Base-by-base conservation (phyloP, 2,113 vertebrate species). In the Bubo scandiacus region DNA sequence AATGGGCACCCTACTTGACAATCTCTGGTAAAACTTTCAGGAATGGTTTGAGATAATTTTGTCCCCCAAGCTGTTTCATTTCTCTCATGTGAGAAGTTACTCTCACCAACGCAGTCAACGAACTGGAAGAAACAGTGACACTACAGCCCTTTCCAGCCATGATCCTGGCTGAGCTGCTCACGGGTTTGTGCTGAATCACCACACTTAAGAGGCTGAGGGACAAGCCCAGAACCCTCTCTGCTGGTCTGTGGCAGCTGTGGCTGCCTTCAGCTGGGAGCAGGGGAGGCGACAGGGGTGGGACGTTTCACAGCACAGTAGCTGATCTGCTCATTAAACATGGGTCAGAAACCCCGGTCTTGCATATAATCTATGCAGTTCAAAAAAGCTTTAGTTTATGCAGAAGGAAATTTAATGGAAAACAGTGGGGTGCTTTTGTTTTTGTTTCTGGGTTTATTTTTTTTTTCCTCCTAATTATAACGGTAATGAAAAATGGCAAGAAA, bases 401-500 rank as follows among this genome's bases (percentile, higher is more conserved):
- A 84, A 91, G 29, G 7, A 27, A 61, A 38, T 84, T 61, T 38
- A 16, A 52, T 43, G 49, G 58, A 40, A 72, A 88, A 13, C 15
- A 54, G 26, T 9, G 10, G 23, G 6, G 15, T 83, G 43, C 22
- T 92, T 94, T 79, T 86, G 42, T 82, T 90, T 63, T 74, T 79
- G 22, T 63, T 81, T 82, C 52, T 52, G 52, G 5, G 10, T 43
- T 67, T 49, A 9, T 34, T 68, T 32, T 55, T 75, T 95, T 67
- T 27, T 22, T 2, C 36, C 12, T 78, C 25, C 13, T 72, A 77
- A 65, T 90, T 80, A 34, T 45, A 90, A n/a, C 3, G 10, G 20
- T 83, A 78, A 77, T 65, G 54, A 77, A 80, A 88, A 92, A 58
- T 30, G 12, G 54, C 67, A 73, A 83, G 40, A 93, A 90, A 80